phyloP scores from a whole-genome alignment of 23 tunicate species.

The Clavelina lepadiformis region DNA sequence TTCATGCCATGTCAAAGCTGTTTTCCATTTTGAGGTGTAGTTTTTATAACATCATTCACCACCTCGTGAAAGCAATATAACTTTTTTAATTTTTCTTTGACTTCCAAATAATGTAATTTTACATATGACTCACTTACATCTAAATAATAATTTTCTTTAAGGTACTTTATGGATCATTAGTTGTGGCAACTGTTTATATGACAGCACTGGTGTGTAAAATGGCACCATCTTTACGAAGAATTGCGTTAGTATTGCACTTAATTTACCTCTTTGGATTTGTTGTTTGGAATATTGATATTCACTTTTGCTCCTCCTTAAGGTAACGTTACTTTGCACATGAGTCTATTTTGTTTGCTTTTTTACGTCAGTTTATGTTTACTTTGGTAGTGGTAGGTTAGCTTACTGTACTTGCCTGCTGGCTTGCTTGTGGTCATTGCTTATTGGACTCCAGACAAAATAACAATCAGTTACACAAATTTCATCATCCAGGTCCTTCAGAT shows the following conservation, averaged over 20 bases:
- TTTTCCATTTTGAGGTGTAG: too few relatives aligned
- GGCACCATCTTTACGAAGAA: constrained; percentile 29
- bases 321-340: constrained; percentile 6
- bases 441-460: background rate
- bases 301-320: constrained; percentile 61
- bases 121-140: too few relatives aligned
- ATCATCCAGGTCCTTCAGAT: background rate
- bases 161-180: constrained; percentile 56
- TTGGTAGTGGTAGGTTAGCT: too few relatives aligned
- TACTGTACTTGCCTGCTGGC: too few relatives aligned
- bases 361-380: too few relatives aligned
- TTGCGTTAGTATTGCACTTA: constrained; percentile 14
- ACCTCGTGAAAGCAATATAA: too few relatives aligned
- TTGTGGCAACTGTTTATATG: constrained; percentile 44
- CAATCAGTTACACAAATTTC: background rate
- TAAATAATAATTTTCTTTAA: too few relatives aligned
- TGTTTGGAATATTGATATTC: constrained; percentile 85
- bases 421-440: too few relatives aligned
- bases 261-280: constrained; percentile 58
- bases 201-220: constrained; percentile 20
- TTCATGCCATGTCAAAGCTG: too few relatives aligned
- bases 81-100: too few relatives aligned
- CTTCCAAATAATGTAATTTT: too few relatives aligned
- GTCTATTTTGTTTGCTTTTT: background rate
- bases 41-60: too few relatives aligned